A percentile compares a stretch with the other conserved stretches of the same genome.
phyloP scores from a whole-genome alignment of 2,797 vertebrate species.

The Podargus strigoides region DNA sequence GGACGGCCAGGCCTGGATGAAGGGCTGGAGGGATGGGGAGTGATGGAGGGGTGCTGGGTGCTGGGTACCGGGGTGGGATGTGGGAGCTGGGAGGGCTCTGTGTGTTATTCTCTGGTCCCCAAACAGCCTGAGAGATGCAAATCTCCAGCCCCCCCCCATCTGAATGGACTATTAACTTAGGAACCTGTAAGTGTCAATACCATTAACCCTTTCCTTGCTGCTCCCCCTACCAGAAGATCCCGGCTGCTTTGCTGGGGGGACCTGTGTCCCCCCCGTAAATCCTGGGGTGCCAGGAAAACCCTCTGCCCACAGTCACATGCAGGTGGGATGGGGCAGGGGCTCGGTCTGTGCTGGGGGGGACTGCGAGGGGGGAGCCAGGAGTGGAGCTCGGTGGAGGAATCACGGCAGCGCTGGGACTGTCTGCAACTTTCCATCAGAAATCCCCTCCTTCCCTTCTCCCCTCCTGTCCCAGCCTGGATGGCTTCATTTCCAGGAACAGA shows the following conservation, averaged over 20 bases:
- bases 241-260: fast-evolving
- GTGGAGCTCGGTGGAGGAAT: neutral
- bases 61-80: fast-evolving
- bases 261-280: fast-evolving
- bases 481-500: neutral
- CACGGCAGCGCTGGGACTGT: neutral
- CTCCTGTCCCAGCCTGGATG: neutral
- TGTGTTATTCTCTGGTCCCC: neutral
- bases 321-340: neutral
- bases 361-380: fast-evolving
- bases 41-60: fast-evolving
- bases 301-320: fast-evolving
- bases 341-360: fast-evolving
- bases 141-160: neutral
- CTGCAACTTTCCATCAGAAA: slow-evolving; percentile 33
- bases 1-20: neutral
- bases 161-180: neutral
- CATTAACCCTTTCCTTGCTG: fast-evolving
- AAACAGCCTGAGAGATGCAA: neutral
- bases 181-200: neutral
- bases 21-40: neutral
- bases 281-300: neutral
- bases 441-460: neutral
- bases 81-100: neutral
- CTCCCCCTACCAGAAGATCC: neutral